Base-by-base conservation (phyloP, 1,140 invertebrate genomes). In the Dreissena polymorpha region DNA sequence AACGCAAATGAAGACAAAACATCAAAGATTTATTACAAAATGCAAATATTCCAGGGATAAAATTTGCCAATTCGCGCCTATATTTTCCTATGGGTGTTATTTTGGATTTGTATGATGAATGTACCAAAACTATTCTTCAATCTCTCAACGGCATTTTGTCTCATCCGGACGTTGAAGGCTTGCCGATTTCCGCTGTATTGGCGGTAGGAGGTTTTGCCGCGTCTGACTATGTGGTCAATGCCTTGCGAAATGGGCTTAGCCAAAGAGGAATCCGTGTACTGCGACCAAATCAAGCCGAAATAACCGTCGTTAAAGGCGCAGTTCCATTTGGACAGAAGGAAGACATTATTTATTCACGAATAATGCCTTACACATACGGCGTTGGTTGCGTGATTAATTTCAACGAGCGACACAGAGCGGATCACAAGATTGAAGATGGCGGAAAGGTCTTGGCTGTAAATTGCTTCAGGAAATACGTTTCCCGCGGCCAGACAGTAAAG, bases 241-340 rank as follows among this genome's bases (percentile, higher is more conserved):
- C 64, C 53, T 53, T 78, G 21, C 10, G 67, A 29, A 51, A 68
- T 16, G 76, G 64, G 2, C 39, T 78, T 29, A 49, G 69, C 55
- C 21, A 53, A 10, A 18, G 12, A 8, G 50, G 53, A 6, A 67
- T 78, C 27, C 76, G 64, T 14, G 76, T 78, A 3, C 64, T 78
- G 0, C 18, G 76, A 13, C 76, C 65, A 21, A 64, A 78, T 14
- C 23, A 21, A 7, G 27, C 76, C 16, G 67, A 78, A 78, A n/a
- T 78, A 12, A 67, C 76, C 10, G 67, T 69, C 1, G 23, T 78
- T 16, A 70, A 70, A 29, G 76, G 76, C 7, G 76, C 76, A 0
- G 76, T 78, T 50, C 67, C 68, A 5, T 78, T 78, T 69, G 76
- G 76, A 25, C 76, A 78, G 23, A 78, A 78, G 53, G 65, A 68